phyloP scores from a whole-genome alignment of 1,140 invertebrate genomes.

The Musca vetustissima region DNA sequence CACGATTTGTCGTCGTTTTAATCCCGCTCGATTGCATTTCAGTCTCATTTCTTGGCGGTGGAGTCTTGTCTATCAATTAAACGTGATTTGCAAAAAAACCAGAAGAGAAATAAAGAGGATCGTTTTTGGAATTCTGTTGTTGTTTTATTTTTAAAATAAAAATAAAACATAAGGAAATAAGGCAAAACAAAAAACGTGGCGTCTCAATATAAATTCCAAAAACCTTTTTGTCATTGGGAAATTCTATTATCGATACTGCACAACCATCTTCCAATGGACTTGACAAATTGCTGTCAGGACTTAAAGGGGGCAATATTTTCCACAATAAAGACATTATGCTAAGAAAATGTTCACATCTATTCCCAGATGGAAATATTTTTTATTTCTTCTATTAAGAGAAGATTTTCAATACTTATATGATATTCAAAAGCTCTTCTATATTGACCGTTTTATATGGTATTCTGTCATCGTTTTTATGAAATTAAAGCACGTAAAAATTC shows the following conservation, averaged over 20 bases:
- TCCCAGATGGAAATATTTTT: no score
- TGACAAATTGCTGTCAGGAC: conserved; percentile 19
- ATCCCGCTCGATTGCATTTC: not conserved
- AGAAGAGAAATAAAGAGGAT: conserved; percentile 9
- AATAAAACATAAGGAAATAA: not conserved
- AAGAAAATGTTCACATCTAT: no score
- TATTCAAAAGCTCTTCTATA: no score
- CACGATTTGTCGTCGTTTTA: conserved; percentile 16
- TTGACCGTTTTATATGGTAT: no score
- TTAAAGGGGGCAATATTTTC: no score
- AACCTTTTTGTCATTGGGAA: no score
- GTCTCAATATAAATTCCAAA: conserved; percentile 1
- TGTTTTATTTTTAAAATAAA: not conserved
- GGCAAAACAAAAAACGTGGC: conserved; percentile 14
- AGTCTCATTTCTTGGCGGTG: not conserved
- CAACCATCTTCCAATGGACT: not conserved
- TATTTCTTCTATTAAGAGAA: no score
- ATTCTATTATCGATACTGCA: no score
- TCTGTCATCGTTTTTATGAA: no score
- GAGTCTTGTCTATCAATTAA: conserved; percentile 16
- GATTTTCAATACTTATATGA: no score
- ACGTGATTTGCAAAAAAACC: conserved; percentile 10
- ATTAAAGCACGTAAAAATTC: no score
- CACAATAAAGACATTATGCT: no score
- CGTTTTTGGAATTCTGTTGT: not conserved